These are phyloP conservation scores for Trichopoda pennipes DNA, from an alignment of 2,888 invertebrate species.

Conservation along the genomic window DNA sequence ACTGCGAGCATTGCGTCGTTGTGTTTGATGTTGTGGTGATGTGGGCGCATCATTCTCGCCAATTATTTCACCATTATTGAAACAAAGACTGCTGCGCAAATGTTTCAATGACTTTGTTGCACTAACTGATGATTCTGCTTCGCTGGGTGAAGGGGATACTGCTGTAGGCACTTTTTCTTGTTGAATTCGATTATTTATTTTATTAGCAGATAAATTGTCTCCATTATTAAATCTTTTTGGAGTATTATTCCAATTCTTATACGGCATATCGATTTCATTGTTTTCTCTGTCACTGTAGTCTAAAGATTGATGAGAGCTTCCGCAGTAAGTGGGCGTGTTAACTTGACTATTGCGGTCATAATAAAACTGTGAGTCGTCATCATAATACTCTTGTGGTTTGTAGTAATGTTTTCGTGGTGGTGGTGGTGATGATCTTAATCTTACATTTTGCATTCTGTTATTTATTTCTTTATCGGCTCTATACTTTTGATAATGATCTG, in stretches of 20 bases:
- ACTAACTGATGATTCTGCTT: slow-evolving; percentile 49
- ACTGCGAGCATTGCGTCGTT: slow-evolving; percentile 74
- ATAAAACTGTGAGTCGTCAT: slow-evolving; percentile 38
- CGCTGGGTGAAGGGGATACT: slow-evolving; percentile 50
- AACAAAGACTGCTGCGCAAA: slow-evolving; percentile 79
- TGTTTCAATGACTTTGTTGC: slow-evolving; percentile 73
- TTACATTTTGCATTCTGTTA: slow-evolving; percentile 71
- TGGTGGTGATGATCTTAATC: slow-evolving; percentile 70
- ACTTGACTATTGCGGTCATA: slow-evolving; percentile 10
- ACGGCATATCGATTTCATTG: slow-evolving; percentile 30
- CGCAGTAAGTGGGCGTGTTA: slow-evolving; percentile 52
- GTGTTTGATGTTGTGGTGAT: slow-evolving; percentile 61
- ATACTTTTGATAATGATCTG: slow-evolving; percentile 19
- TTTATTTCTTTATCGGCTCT: slow-evolving; percentile 69
- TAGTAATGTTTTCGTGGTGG: slow-evolving; percentile 73
- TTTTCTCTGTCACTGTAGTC: slow-evolving; percentile 14
- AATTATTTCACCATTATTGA: slow-evolving; percentile 77
- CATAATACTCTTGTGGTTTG: slow-evolving; percentile 72
- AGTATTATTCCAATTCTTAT: slow-evolving; percentile 48
- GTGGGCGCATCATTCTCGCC: slow-evolving; percentile 72
- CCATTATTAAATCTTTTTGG: slow-evolving; percentile 43
- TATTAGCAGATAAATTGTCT: slow-evolving; percentile 36
- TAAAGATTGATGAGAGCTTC: slow-evolving; percentile 32
- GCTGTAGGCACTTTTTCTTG: slow-evolving; percentile 2
- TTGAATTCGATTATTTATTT: slow-evolving; percentile 54